Conservation (phyloP, 2,888 invertebrate species). For the Cataglyphis cursor region DNA sequence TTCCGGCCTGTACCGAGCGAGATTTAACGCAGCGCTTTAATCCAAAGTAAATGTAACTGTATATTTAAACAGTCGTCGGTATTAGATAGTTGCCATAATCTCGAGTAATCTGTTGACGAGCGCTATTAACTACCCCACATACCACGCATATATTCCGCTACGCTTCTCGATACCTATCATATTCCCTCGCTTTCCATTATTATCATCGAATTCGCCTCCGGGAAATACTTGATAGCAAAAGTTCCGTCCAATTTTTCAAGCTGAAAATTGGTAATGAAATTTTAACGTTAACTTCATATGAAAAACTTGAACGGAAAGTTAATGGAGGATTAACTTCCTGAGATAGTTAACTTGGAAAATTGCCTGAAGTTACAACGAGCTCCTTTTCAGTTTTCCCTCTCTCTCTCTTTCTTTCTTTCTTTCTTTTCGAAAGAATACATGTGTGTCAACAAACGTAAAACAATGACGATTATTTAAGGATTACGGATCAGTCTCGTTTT, state of each 20-base stretch:
- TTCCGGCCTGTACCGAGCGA: constrained; percentile 6
- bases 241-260: constrained; percentile 4
- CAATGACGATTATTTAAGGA: constrained; percentile 16
- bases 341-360: constrained; percentile 27
- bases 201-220: background rate
- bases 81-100: constrained; percentile 33
- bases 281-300: constrained; percentile 3
- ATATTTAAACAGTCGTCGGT: constrained; percentile 39
- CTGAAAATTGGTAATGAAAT: constrained; percentile 12
- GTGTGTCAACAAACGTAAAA: constrained; percentile 16
- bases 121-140: constrained; percentile 31
- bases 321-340: constrained; percentile 29
- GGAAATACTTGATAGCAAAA: background rate
- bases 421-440: background rate
- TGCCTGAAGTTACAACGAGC: background rate
- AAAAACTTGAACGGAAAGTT: constrained; percentile 6
- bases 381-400: background rate
- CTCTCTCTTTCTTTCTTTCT: background rate
- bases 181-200: background rate
- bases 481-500: background rate
- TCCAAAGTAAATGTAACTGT: constrained; percentile 41
- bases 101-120: constrained; percentile 49
- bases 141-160: background rate
- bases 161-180: background rate
- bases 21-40: constrained; percentile 45